These are phyloP conservation scores for Metellina segmentata DNA, from an alignment of 2,888 invertebrate genomes.

Conservation along the genomic window DNA sequence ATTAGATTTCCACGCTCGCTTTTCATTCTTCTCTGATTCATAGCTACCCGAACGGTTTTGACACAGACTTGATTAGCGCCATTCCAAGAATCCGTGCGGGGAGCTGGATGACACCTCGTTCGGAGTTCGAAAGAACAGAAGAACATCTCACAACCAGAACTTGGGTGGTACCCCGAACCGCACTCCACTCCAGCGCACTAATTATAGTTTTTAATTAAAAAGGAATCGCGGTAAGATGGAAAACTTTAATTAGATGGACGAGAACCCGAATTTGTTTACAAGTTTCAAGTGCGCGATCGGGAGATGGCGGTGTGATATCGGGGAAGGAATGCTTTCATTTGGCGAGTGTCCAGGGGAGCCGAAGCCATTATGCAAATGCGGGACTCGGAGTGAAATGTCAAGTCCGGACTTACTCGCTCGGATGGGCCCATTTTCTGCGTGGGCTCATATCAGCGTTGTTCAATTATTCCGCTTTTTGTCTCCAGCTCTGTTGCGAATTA, in stretches of 20 bases:
- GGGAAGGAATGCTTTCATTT: neutral
- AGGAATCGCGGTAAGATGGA: neutral
- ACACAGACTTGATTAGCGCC: too few species aligned
- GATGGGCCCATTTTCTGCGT: neutral
- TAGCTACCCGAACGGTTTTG: too few species aligned
- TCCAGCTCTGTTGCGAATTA: constrained; percentile 4
- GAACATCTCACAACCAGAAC: too few species aligned
- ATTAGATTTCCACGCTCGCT: too few species aligned
- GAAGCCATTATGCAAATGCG: constrained; percentile 57
- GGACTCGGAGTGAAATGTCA: constrained; percentile 42
- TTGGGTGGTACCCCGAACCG: too few species aligned
- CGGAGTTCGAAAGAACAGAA: too few species aligned
- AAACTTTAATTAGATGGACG: constrained; percentile 40
- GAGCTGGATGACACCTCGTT: too few species aligned
- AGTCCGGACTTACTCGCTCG: constrained; percentile 11
- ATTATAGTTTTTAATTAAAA: constrained; percentile 39
- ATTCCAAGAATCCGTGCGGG: too few species aligned
- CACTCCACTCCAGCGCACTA: neutral
- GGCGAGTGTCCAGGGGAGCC: constrained; percentile 37
- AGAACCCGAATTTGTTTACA: constrained; percentile 28
- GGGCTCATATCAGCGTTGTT: constrained; percentile 5
- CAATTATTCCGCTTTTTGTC: constrained; percentile 40
- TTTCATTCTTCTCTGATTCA: too few species aligned
- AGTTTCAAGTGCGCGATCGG: constrained; percentile 34
- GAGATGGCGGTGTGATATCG: neutral